Evolutionary conservation across 2,888 invertebrate genomes (phyloP).

Genomic region (Ophion ventricosus): DNA sequence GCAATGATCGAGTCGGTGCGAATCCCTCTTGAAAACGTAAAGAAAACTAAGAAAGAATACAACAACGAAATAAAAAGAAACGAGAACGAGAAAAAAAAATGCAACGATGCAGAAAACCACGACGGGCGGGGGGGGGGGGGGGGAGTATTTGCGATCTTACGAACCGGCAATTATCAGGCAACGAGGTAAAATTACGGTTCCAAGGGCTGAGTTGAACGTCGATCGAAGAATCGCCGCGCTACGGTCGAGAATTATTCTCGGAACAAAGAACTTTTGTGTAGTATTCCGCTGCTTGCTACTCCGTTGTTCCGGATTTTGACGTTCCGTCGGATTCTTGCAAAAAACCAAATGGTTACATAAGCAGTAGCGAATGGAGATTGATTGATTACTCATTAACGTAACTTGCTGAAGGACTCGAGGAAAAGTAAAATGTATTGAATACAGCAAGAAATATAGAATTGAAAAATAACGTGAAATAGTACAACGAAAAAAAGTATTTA

Average conservation of each 20-base stretch:
- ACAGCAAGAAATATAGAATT: too few relatives aligned
- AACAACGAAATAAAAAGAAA: too few relatives aligned
- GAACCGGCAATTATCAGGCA: background rate
- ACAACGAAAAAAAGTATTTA: background rate
- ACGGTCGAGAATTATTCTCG: conserved; percentile 1
- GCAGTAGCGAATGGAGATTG: background rate
- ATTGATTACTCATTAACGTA: too few relatives aligned
- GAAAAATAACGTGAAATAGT: background rate
- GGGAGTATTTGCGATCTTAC: background rate
- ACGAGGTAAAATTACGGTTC: conserved; percentile 8
- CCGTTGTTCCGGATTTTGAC: conserved; percentile 26
- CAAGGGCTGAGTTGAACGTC: background rate
- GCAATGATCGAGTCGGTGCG: too few relatives aligned
- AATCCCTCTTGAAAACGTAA: too few relatives aligned
- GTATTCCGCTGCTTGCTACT: background rate
- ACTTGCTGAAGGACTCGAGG: too few relatives aligned
- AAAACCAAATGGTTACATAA: background rate
- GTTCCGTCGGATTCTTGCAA: conserved; percentile 3
- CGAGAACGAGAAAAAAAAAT: conserved; percentile 2
- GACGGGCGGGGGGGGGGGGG: background rate
- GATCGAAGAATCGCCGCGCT: background rate
- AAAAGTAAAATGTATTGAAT: too few relatives aligned
- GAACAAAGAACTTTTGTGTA: conserved; percentile 19
- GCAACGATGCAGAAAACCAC: background rate
- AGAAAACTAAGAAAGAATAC: background rate